Percentiles rank a stretch among this genome's conserved stretches.
Conservation (phyloP, 2,888 invertebrate genomes). For the Sinhomidia bicolor region DNA sequence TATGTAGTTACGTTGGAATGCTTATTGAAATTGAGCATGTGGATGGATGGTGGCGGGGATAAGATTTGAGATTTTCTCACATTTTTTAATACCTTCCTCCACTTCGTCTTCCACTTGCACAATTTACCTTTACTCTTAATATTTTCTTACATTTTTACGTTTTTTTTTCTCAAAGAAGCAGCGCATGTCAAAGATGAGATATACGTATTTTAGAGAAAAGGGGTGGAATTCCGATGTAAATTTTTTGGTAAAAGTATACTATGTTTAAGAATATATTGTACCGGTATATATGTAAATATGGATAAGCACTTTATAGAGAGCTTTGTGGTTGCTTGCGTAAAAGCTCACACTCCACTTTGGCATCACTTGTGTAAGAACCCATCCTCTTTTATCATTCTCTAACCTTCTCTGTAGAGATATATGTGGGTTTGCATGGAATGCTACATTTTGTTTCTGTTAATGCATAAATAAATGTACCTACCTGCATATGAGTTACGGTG, state of each 20-base stretch:
- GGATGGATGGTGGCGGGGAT: slow-evolving; percentile 27
- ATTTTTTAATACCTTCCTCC: slow-evolving; percentile 57
- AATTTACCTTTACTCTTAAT: neutral
- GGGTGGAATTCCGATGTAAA: slow-evolving; percentile 3
- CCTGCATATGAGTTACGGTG: too few species aligned
- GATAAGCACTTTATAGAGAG: neutral
- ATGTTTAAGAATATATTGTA: too few species aligned
- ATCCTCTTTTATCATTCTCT: too few species aligned
- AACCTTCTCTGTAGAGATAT: too few species aligned
- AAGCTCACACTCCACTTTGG: neutral
- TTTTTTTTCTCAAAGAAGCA: neutral
- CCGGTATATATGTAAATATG: too few species aligned
- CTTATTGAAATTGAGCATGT: slow-evolving; percentile 73
- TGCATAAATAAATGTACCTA: too few species aligned
- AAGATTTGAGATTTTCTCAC: slow-evolving; percentile 14
- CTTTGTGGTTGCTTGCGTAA: neutral
- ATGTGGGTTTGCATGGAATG: too few species aligned
- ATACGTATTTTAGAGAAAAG: neutral
- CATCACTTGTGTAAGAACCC: too few species aligned
- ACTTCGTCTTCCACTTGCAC: neutral
- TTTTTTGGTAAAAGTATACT: too few species aligned
- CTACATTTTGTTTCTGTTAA: too few species aligned
- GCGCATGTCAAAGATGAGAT: neutral
- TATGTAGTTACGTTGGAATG: slow-evolving; percentile 62
- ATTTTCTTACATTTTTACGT: neutral